Conservation (phyloP, 1,140 invertebrate species). For the Ectropis grisescens region DNA sequence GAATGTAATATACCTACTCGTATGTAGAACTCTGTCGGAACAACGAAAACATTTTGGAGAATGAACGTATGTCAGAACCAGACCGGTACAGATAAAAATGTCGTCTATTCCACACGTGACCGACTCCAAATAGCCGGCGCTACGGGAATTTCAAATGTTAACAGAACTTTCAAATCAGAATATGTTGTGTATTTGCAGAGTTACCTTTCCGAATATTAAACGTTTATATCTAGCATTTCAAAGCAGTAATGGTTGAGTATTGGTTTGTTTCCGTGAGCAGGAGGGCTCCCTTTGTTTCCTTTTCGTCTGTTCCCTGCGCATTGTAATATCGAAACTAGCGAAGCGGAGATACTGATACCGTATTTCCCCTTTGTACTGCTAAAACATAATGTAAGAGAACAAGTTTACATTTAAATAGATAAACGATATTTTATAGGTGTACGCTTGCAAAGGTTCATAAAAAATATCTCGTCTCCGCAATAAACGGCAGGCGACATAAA, state of each 20-base stretch:
- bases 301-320: no score
- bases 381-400: no score
- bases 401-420: no score
- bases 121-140: conserved; percentile 12
- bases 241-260: no score
- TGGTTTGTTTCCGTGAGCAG: no score
- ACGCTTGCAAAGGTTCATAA: conserved; percentile 18
- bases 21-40: conserved; percentile 17
- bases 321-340: no score
- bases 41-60: conserved; percentile 42
- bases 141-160: conserved; percentile 30
- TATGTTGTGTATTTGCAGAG: conserved; percentile 1
- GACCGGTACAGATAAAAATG: conserved; percentile 31
- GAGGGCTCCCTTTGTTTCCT: no score
- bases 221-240: no score
- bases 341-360: no score
- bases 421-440: conserved; percentile 14
- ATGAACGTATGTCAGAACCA: conserved; percentile 35
- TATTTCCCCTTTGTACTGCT: no score
- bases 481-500: conserved; percentile 28
- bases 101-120: conserved; percentile 22
- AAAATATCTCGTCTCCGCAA: conserved; percentile 31
- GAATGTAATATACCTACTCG: conserved; percentile 22
- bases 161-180: conserved; percentile 12
- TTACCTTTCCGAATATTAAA: no score